Percentiles rank a stretch among this genome's conserved stretches.
phyloP scores from a whole-genome alignment of 2,113 vertebrate species.

The Periophthalmodon schlosseri region DNA sequence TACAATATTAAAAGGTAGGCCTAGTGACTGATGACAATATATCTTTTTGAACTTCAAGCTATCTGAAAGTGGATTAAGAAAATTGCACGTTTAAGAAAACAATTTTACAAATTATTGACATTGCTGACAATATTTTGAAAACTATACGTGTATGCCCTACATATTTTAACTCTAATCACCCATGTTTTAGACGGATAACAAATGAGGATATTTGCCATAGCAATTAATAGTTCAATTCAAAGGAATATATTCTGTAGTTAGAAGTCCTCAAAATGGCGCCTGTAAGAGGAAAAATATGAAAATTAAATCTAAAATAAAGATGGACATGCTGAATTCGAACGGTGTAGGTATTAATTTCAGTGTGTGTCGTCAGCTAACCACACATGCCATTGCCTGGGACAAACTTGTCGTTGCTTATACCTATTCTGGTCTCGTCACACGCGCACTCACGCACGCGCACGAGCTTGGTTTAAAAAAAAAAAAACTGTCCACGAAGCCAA shows the following conservation, averaged over 20 bases:
- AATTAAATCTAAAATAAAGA: not conserved
- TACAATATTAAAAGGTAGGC: not conserved
- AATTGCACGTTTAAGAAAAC: too few species aligned
- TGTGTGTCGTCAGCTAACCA: not conserved
- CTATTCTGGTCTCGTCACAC: slow-evolving; percentile 5
- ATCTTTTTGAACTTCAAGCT: too few species aligned
- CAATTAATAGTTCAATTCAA: too few species aligned
- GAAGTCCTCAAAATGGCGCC: not conserved
- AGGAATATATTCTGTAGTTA: too few species aligned
- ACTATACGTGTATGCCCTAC: too few species aligned
- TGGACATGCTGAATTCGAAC: not conserved
- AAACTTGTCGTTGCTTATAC: not conserved
- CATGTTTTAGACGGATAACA: not conserved
- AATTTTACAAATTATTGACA: too few species aligned
- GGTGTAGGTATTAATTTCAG: not conserved
- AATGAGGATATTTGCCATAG: too few species aligned
- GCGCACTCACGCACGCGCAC: slow-evolving; percentile 1
- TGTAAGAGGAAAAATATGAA: not conserved
- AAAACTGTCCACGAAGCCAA: slow-evolving; percentile 41
- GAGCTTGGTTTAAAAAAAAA: not conserved
- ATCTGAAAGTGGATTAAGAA: too few species aligned
- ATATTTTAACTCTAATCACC: too few species aligned
- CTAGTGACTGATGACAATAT: too few species aligned
- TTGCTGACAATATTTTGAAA: too few species aligned
- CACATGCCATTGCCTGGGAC: not conserved